These are phyloP conservation scores for Hexactinellida sp. DNA, from an alignment of 37 sponge, comb jelly and placozoan species.

Conservation along the genomic window DNA sequence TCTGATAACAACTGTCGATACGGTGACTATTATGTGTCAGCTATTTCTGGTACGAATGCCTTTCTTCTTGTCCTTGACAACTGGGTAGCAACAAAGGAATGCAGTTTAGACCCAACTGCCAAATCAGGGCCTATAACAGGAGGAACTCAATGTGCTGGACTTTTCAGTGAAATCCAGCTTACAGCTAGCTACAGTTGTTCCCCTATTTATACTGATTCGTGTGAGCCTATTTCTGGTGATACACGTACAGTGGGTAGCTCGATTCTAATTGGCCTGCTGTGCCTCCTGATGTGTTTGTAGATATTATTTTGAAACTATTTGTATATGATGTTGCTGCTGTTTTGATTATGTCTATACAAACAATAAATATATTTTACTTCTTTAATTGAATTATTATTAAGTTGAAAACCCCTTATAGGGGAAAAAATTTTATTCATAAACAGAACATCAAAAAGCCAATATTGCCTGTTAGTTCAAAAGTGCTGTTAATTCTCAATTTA, in stretches of 20 bases:
- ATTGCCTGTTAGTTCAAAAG: no score
- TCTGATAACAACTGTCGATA: background rate
- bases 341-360: no score
- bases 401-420: no score
- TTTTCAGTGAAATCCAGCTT: background rate
- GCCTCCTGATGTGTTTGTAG: background rate
- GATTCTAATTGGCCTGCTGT: background rate
- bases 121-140: background rate
- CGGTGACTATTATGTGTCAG: constrained; percentile 3
- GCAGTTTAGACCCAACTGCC: background rate
- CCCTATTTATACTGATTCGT: background rate
- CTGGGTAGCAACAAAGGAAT: background rate
- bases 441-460: no score
- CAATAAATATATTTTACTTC: no score
- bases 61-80: background rate
- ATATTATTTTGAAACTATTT: background rate
- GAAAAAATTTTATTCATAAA: no score
- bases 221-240: background rate
- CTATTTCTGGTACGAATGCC: background rate
- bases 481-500: no score
- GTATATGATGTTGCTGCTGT: background rate
- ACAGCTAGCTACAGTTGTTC: background rate
- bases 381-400: no score
- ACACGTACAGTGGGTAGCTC: background rate
- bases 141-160: background rate